Evolutionary conservation across 2,113 vertebrate species (phyloP), one percentile per base, ranked within the genome.

Genomic region (Lasiurus borealis): DNA sequence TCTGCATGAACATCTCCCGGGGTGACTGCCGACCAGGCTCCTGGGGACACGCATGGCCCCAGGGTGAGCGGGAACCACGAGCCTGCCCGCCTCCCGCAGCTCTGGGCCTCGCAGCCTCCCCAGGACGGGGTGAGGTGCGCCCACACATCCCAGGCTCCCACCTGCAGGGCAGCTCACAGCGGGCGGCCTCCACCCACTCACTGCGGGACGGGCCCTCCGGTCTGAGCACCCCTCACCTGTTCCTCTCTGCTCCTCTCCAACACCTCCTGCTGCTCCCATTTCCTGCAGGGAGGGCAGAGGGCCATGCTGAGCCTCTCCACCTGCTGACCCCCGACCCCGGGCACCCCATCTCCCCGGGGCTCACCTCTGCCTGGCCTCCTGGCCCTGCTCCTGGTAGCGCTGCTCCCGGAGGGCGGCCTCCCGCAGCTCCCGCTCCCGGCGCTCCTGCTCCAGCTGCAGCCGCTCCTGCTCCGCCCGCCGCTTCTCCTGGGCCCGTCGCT

Each of bases 1-100:
- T 99, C 96, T 99, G 99, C 95, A 98, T 99, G 98, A 99, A 99
- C 98, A 99, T 99, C 91, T 99, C 99, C 4, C 99, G 99, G 66
- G 99, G 99, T 0, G 98, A 96, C 44, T 98, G 98, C 97, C 99
- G 99, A 5, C 98, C 98, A 0, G 99, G 98, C 96, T 99, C 99
- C 94, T 96, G 46, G 57, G 21, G 50, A 52, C 15, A 29, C 23
- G 29, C 3, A 2, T 1, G 57, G 6, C 46, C 25, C 9, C 8
- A 0, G 23, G 19, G 25, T 82, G 66, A 83, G 66, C 5, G 5
- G 27, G 29, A 52, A 34, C 34, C 15, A 5, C 14, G n/a, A 23
- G 21, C 29, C 44, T 16, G 27, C 11, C 4, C 2, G 36, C 40
- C 71, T 71, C 59, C 48, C 15, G 8, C 31, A 31, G 71, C 6